Evolutionary conservation across 2,888 invertebrate species (phyloP).

Genomic region (Bedellia somnulentella): DNA sequence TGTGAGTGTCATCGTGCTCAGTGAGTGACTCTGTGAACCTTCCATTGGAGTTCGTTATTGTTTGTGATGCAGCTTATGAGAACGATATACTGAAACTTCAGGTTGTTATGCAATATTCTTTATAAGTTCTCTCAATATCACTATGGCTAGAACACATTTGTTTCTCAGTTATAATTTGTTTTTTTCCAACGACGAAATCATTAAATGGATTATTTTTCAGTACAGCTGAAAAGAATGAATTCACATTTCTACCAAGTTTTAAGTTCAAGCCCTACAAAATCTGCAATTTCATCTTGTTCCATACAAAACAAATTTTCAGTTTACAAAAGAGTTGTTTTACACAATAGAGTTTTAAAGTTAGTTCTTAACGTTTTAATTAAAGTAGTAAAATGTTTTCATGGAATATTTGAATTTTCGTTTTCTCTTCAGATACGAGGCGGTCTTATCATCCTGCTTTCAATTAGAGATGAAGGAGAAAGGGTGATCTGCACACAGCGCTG

Average conservation of each 20-base stretch:
- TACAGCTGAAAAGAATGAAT: no score
- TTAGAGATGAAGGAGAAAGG: conserved; percentile 52
- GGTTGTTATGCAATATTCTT: conserved; percentile 17
- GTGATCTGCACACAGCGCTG: conserved; percentile 22
- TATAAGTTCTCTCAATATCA: neutral
- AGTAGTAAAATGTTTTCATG: no score
- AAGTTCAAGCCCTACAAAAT: no score
- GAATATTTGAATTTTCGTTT: conserved; percentile 5
- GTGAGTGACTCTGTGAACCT: conserved; percentile 36
- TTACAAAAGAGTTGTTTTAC: no score
- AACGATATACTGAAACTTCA: conserved; percentile 21
- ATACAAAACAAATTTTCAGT: no score
- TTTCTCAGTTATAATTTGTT: neutral
- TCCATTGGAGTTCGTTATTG: conserved; percentile 26
- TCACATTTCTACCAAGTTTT: no score
- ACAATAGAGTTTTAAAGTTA: no score
- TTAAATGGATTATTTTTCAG: no score
- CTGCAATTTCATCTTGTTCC: no score
- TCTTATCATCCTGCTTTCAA: conserved; percentile 18
- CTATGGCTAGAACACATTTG: neutral
- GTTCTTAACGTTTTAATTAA: no score
- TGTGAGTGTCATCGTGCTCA: conserved; percentile 39
- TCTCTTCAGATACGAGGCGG: conserved; percentile 21
- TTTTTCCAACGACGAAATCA: no score
- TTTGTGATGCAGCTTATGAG: conserved; percentile 24